Evolutionary conservation across 2,113 vertebrate genomes (phyloP), one percentile per base, ranked within the genome.

Genomic region (Carettochelys insculpta): DNA sequence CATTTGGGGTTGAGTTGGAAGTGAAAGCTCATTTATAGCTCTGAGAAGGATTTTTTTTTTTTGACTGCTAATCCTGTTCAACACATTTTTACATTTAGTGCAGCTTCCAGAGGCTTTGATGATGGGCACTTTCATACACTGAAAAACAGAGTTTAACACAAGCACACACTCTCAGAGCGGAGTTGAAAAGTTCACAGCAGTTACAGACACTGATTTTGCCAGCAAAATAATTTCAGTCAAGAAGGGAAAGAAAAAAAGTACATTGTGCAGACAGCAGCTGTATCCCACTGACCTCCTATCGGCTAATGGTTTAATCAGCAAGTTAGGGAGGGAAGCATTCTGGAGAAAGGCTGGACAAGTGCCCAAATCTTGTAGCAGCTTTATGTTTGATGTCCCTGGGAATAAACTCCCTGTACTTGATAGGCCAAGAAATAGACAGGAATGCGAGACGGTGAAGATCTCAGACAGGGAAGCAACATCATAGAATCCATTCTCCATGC

Each of bases 351-450:
- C 88, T 96, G 93, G 94, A 92, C 54, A 58, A 27, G 5, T n/a
- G 87, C 95, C 94, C 86, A 0, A n/a, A 56, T 77, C 77, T 89
- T 94, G 86, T 48, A 92, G 93, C 48, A 94, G 92, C 90, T 95
- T 96, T 93, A 75, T 71, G 50, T 95, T 71, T 82, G 78, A 85
- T 94, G 84, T 58, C 90, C 91, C 93, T 96, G 94, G 88, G 93
- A 96, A 97, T 89, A 92, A 97, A 95, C 89, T 94, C 90, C 79
- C 79, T 20, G 6, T 91, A 90, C 91, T 85, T 1, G 0, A 94
- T 1, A 94, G 93, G 79, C 20, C 54, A 85, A 92, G 76, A 77
- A 91, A 83, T 31, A 94, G 90, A 96, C 47, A 96, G 51, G 78
- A 95, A 92, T 1, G 0, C 17, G 52, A 89, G 92, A 84, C 65